Evolutionary conservation across 2,888 invertebrate genomes (phyloP), one percentile per base, ranked within the genome.

Genomic region (Aphidius colemani): DNA sequence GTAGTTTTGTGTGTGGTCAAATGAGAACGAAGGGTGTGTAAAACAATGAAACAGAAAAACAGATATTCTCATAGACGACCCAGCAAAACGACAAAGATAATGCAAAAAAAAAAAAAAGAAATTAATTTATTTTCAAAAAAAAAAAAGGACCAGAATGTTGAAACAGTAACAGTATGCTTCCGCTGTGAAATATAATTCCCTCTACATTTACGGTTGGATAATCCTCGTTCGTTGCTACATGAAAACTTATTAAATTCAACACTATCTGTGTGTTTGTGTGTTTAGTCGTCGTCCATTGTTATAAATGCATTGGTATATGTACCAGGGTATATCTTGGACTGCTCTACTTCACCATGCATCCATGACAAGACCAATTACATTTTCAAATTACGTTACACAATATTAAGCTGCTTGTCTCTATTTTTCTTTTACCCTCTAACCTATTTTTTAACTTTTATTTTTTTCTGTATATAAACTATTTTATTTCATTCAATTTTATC

Each of bases 351-450:
- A 68, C 66, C 74, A 74, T 73, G 72, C 75, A 75, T 74, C 64
- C 74, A 74, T 76, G 79, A 80, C 80, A 79, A 78, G 79, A 80
- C 78, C 79, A 79, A 80, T 80, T 80, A 79, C 79, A 79, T 78
- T 79, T 80, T 79, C 78, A 79, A 79, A 79, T 79, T 79, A 78
- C 79, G 78, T 78, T 79, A 79, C 78, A 78, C 78, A 77, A 78
- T 78, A 78, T 79, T 79, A 78, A 79, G 78, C 77, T 65, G 63
- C 51, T 49, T 57, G 30, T 55, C 55, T 43, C 43, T 44, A 43
- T 45, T 49, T 49, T 57, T 53, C 63, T 61, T 63, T 67, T 59
- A 56, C 63, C 64, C 46, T 50, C 46, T 64, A 45, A 44, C 58
- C 43, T 46, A 39, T 58, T 49, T 53, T 43, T 53, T 55, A n/a